Evolutionary conservation across 2,888 invertebrate genomes (phyloP), one percentile per base, ranked within the genome.

Genomic region (Arctia plantaginis): DNA sequence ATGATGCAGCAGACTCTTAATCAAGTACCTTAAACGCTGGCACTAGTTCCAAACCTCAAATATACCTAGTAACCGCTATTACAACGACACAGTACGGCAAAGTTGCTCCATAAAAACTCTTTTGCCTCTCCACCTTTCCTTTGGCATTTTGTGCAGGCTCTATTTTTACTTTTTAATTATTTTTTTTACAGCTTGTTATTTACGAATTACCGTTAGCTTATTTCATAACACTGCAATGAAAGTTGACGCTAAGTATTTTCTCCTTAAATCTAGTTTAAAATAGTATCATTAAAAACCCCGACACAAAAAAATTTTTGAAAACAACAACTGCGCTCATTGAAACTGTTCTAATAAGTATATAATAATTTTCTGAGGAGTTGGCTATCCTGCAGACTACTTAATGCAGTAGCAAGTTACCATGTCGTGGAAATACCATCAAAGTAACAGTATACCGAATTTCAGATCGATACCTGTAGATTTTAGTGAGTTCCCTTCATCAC

Each of bases 71-170:
- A 91, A 93, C 91, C 90, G 90, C 87, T 89, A 87, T 89, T 89
- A 89, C 88, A 88, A 86, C 92, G 92, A 91, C 92, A 91, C 90
- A 86, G 92, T 88, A 91, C 91, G 91, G 90, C 89, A 84, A 94
- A 94, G 90, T 94, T 94, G 91, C 89, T 91, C 91, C 89, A 93
- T 93, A 94, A 94, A 95, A 94, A 92, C 93, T 92, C 93, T 94
- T 91, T 92, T 90, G 89, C 90, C 91, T 91, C 90, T 93, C 89
- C 91, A 94, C 93, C 93, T 93, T 93, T 90, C 92, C 91, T 94
- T 94, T 94, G 90, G 88, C 90, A 90, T 93, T 93, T 91, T 89
- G 89, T 89, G 90, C 78, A 64, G 79, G 83, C 83, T 86, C 85
- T 84, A 87, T 87, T 86, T 87, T 89, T 88, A 79, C 75, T 84